Conservation (phyloP, 2,888 invertebrate genomes). For the Galerucella calmariensis region DNA sequence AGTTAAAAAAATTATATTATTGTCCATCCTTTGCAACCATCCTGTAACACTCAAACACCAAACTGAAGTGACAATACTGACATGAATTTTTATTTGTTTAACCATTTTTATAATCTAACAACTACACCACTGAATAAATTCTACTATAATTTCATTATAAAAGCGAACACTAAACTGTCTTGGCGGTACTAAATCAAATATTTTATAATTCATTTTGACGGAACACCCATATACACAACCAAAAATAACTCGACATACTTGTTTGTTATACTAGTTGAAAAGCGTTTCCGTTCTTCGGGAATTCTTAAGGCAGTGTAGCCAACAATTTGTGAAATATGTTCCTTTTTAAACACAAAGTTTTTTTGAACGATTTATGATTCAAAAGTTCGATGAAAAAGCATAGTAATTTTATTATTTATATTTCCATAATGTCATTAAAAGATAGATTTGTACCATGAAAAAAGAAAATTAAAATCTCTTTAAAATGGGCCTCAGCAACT, state of each 20-base stretch:
- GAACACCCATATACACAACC: conserved; percentile 19
- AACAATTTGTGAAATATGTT: conserved; percentile 9
- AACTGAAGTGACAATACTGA: no score
- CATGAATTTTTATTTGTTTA: not conserved
- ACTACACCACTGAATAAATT: not conserved
- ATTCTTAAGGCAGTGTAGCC: not conserved
- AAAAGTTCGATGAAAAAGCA: not conserved
- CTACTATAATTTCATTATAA: conserved; percentile 5
- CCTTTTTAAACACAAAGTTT: not conserved
- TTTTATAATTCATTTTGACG: conserved; percentile 19
- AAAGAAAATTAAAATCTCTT: no score
- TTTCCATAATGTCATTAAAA: no score
- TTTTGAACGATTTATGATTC: not conserved
- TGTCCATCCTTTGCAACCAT: no score
- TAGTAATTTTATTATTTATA: no score
- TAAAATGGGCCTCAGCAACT: no score
- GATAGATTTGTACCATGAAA: no score
- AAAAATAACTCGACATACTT: conserved; percentile 15
- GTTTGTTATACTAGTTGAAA: conserved; percentile 13
- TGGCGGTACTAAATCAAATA: conserved; percentile 17
- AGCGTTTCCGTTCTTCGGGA: conserved; percentile 17
- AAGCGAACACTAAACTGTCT: conserved; percentile 16
- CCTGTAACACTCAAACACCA: no score
- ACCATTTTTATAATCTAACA: not conserved
- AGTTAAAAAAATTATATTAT: no score